Evolutionary conservation across 2,797 vertebrate genomes (phyloP), one percentile per base, ranked within the genome.

Genomic region (Phoebastria nigripes): DNA sequence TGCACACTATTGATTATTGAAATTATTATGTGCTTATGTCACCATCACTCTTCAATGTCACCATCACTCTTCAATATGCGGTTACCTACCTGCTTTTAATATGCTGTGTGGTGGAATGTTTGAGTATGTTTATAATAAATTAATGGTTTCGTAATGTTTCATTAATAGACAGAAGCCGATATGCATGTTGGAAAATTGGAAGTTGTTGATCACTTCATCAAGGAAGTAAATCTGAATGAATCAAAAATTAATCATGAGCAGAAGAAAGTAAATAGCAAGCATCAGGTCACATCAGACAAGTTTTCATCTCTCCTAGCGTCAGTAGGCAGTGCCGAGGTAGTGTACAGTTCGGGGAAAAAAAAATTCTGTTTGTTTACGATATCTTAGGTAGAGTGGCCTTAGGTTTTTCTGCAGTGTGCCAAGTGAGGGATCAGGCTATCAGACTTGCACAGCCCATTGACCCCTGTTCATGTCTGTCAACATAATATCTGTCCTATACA

Each of bases 121-220:
- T 74, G 58, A 49, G 6, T 70, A 8, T 46, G 17, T 78, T 63
- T 69, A 7, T 55, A 71, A 44, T 47, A 61, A 78, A 72, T 76
- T 63, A 72, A 71, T 91, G 33, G 47, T 80, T 58, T 89, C 44
- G 28, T 82, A 15, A 93, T 86, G 9, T 66, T 95, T 97, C 88
- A 35, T 90, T 83, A 70, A 76, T 76, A 98, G 98, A 42, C 87
- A 79, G 97, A 97, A 95, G 74, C 92, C 24, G 83, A 84, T 89
- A 77, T 37, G 52, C 90, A 94, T 52, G 91, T 98, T 94, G 98
- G 87, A 94, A 96, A 98, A 49, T 93, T 96, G 92, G 97, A 98
- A 93, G 97, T 97, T 39, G 87, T 98, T 56, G 97, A 96, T 94
- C 86, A 22, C 74, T 98, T 98, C 93, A 96, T 98, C 94, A 98